A percentile compares a stretch with the other conserved stretches of the same genome.
Evolutionary conservation across 2,113 vertebrate genomes (phyloP).

Genomic region (Triplophysa rosa): DNA sequence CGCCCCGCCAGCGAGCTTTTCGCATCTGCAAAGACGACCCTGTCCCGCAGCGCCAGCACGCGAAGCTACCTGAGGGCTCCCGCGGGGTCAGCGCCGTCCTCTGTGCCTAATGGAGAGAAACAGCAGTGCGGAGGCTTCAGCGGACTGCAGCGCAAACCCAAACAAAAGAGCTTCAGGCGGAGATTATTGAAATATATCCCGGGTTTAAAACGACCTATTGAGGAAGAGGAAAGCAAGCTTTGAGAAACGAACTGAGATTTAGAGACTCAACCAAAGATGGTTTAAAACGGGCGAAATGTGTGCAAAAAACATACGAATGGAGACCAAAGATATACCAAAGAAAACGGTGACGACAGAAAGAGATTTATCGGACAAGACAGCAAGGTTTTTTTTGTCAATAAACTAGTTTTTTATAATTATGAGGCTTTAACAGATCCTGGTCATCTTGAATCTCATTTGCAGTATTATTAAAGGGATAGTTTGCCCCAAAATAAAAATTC

Average conservation of each 20-base stretch:
- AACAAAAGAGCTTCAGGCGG: conserved; percentile 86
- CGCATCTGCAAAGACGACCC: conserved; percentile 66
- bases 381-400: no score
- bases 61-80: conserved; percentile 72
- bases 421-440: no score
- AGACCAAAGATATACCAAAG: conserved; percentile 45
- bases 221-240: conserved; percentile 96
- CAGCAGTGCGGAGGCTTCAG: conserved; percentile 62
- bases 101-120: conserved; percentile 55
- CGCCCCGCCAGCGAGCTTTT: conserved; percentile 73
- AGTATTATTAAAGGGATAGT: no score
- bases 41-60: conserved; percentile 83
- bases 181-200: conserved; percentile 94
- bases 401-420: no score
- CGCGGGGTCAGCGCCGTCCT: conserved; percentile 19
- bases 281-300: conserved; percentile 7
- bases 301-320: conserved; percentile 22
- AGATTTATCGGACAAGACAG: not conserved
- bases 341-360: conserved; percentile 4
- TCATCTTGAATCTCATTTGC: not conserved
- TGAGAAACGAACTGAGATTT: conserved; percentile 60
- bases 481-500: no score
- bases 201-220: conserved; percentile 88
- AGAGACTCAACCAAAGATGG: not conserved
- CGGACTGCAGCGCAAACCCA: conserved; percentile 79